Percentiles rank a stretch among this genome's conserved stretches.
Evolutionary conservation across 2,888 invertebrate genomes (phyloP).

Genomic region (Fragum whitleyi): DNA sequence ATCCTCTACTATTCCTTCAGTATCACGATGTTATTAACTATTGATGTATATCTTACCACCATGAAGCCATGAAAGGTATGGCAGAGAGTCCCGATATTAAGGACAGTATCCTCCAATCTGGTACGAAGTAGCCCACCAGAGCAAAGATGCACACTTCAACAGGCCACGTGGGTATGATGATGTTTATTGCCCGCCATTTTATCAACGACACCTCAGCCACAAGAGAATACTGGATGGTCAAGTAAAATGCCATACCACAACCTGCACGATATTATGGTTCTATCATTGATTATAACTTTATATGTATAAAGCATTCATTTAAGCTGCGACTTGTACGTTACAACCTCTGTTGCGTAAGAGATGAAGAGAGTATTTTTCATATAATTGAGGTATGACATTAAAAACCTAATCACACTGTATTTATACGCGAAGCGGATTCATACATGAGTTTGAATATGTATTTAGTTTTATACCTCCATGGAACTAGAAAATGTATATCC

Average conservation of each 20-base stretch:
- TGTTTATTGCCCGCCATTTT: constrained; percentile 61
- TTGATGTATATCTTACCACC: constrained; percentile 68
- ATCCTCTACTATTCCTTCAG: too few relatives aligned
- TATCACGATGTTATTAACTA: too few relatives aligned
- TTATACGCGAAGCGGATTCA: too few relatives aligned
- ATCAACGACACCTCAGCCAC: constrained; percentile 66
- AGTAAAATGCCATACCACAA: constrained; percentile 60
- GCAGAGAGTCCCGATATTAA: constrained; percentile 55
- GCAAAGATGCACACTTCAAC: constrained; percentile 56
- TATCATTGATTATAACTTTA: background rate
- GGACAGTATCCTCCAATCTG: constrained; percentile 67
- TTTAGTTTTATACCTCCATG: too few relatives aligned
- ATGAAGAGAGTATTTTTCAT: too few relatives aligned
- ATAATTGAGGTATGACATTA: too few relatives aligned
- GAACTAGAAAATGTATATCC: too few relatives aligned
- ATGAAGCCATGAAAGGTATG: constrained; percentile 56
- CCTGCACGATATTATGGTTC: constrained; percentile 55
- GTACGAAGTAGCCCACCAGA: constrained; percentile 57
- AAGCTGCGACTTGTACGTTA: too few relatives aligned
- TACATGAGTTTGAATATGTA: too few relatives aligned
- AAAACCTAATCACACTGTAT: too few relatives aligned
- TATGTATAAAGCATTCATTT: too few relatives aligned
- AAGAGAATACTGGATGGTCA: constrained; percentile 67
- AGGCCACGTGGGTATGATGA: constrained; percentile 68
- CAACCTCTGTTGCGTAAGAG: too few relatives aligned